Percentiles rank a stretch among this genome's conserved stretches.
Conservation (phyloP, 2,113 vertebrate genomes). For the Bufo bufo region DNA sequence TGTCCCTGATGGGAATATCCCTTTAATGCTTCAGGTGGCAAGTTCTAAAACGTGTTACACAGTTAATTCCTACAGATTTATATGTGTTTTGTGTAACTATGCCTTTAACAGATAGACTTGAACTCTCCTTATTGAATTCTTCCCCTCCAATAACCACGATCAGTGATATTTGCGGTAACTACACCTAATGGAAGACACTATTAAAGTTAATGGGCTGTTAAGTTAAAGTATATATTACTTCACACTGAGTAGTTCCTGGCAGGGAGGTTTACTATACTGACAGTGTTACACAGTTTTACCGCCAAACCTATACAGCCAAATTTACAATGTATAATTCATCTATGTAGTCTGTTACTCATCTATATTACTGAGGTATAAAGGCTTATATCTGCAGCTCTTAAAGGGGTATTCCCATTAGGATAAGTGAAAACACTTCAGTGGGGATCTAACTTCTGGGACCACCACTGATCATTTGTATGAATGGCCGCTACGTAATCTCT, state of each 20-base stretch:
- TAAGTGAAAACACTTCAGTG: not conserved
- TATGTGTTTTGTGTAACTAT: not conserved
- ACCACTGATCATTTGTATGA: not conserved
- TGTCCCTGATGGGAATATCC: too few species aligned
- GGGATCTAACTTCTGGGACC: not conserved
- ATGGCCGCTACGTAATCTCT: too few species aligned
- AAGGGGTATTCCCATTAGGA: not conserved
- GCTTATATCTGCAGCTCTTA: not conserved
- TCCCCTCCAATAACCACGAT: conserved; percentile 26
- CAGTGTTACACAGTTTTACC: not conserved
- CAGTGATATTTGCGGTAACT: conserved; percentile 25
- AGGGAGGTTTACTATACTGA: conserved; percentile 5
- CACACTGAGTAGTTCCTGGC: conserved; percentile 22
- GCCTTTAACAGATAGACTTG: not conserved
- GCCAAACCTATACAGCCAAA: not conserved
- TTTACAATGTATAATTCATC: not conserved
- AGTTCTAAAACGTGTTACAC: not conserved
- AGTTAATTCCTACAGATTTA: conserved; percentile 8
- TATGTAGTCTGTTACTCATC: not conserved
- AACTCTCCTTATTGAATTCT: conserved; percentile 12
- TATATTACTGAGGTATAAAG: not conserved
- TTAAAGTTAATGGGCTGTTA: conserved; percentile 30
- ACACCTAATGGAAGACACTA: conserved; percentile 19
- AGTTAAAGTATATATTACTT: conserved; percentile 7
- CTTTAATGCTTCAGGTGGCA: not conserved